These are phyloP conservation scores for Mionectes olivaceus DNA, from an alignment of 2,797 vertebrate species.

Conservation along the genomic window DNA sequence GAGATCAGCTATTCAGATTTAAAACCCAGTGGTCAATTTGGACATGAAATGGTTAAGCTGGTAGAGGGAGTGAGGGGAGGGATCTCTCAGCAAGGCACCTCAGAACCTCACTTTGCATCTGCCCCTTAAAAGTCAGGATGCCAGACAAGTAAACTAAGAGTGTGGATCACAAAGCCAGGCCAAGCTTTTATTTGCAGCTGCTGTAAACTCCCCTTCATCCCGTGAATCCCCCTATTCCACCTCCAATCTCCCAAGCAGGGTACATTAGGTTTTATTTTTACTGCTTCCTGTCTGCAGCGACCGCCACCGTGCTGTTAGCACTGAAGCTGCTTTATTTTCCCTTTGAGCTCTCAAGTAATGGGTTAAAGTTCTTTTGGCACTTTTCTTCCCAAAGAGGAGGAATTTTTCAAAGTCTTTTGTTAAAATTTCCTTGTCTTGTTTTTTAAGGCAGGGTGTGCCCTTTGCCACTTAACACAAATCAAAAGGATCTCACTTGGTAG, in stretches of 20 bases:
- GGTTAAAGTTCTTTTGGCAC: slow-evolving; percentile 57
- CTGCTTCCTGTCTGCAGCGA: neutral
- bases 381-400: neutral
- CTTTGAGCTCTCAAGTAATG: slow-evolving; percentile 8
- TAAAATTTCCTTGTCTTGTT: slow-evolving; percentile 58
- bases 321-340: neutral
- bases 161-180: neutral
- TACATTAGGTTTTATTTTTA: neutral
- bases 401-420: slow-evolving; percentile 59
- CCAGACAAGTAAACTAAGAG: neutral
- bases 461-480: slow-evolving; percentile 59
- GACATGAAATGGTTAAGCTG: neutral
- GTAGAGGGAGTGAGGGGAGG: no score
- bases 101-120: neutral
- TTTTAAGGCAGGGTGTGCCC: slow-evolving; percentile 59
- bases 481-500: slow-evolving; percentile 37
- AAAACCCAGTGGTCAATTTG: neutral
- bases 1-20: neutral
- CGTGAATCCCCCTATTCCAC: neutral
- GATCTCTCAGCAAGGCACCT: neutral
- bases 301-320: neutral
- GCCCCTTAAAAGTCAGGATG: neutral
- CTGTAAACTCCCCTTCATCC: neutral
- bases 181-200: neutral
- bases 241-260: neutral